Base-by-base conservation (phyloP, 2,888 invertebrate species). In the Drosophila anomalata region DNA sequence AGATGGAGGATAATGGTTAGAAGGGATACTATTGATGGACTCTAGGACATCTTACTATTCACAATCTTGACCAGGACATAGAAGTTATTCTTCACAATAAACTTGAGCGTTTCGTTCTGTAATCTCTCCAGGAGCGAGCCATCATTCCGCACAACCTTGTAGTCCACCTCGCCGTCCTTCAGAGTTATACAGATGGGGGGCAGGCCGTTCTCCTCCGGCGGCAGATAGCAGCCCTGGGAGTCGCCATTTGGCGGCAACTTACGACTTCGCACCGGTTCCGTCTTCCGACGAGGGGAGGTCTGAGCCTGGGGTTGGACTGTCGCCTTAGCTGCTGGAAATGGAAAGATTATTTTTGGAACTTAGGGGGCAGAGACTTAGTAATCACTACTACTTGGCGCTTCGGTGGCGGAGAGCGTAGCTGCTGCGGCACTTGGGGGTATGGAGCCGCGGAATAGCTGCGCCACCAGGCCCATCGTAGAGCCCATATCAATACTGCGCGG, bases 61-160 rank as follows among this genome's bases (percentile, higher is more conserved):
- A 96, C 93, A 76, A 96, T 94, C 92, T 95, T 96, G 12, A 96
- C 94, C 75, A 94, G 93, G 11, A 96, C 95, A 88, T 94, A 94
- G 47, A 97, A 93, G 91, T 96, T 96, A 67, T 94, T 93, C 90
- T 95, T 95, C 31, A 97, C 90, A 8, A 95, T 95, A 91, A 96
- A 97, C 87, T 94, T 94, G 14, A 96, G 92, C 58, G 94, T 94
- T 82, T 94, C 94, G 44, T 92, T 93, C 77, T 93, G 93, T 68
- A 95, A 84, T 50, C 93, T 93, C 78, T 94, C 93, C 44, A 95
- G 92, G 2, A 94, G 92, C 20, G 92, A 92, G 3, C 91, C 92
- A 72, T 93, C 92, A 76, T 95, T 94, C 59, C 92, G 91, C 65
- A 90, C 88, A 69, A 90, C 90, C 54, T 89, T 89, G 53, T 88